Evolutionary conservation across 2,797 vertebrate genomes (phyloP).

Genomic region (Brachymystax lenok): DNA sequence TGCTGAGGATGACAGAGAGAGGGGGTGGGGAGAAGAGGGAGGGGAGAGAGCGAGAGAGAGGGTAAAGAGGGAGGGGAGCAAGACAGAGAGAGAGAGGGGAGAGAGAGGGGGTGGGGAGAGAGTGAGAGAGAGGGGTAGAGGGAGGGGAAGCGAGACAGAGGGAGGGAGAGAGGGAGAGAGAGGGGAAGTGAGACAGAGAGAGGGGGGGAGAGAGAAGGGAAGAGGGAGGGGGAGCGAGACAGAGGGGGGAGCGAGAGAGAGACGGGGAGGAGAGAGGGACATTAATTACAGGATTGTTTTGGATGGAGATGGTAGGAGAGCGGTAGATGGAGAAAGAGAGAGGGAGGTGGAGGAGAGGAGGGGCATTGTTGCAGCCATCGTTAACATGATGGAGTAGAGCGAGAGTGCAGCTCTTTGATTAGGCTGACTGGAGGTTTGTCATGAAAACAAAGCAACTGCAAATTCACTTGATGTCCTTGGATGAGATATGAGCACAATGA

Average conservation of each 20-base stretch:
- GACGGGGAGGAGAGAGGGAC: neutral
- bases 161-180: constrained; percentile 1
- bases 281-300: neutral
- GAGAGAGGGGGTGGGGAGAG: too few species aligned
- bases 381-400: neutral
- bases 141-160: neutral
- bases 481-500: neutral
- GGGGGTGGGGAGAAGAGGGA: too few species aligned
- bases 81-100: too few species aligned
- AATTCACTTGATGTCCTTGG: neutral
- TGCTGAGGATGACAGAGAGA: neutral
- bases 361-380: neutral
- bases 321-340: neutral
- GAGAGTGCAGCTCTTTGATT: neutral
- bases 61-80: too few species aligned
- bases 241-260: neutral
- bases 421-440: neutral
- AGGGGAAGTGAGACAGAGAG: too few species aligned
- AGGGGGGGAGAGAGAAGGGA: too few species aligned
- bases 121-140: too few species aligned
- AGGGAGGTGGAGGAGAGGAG: neutral
- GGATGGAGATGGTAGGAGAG: neutral
- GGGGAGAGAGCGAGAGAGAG: too few species aligned
- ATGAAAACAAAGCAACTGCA: neutral
- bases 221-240: too few species aligned